Base-by-base conservation (phyloP, 2,888 invertebrate species). In the Coenonympha glycerion region DNA sequence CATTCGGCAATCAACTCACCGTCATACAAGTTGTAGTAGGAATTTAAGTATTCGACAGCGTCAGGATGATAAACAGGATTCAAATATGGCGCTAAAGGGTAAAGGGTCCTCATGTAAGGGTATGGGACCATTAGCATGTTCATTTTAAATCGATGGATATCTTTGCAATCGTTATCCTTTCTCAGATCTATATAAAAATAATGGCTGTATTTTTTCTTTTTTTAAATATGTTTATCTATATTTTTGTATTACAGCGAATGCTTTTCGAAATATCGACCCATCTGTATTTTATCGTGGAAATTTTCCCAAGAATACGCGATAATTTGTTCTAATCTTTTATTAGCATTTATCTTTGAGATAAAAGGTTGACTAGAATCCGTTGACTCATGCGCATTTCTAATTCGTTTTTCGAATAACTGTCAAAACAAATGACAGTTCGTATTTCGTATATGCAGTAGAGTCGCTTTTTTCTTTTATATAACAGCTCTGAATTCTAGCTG, bases 21-120 rank as follows among this genome's bases (percentile, higher is more conserved):
- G 69, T 85, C 81, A 45, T 84, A 85, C 22, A 70, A 64, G 50
- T 73, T 76, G 63, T 79, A 84, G 63, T 79, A 85, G 22, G 70
- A 61, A 47, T 58, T 68, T 5, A 81, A 45, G 61, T 80, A 85
- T 18, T 81, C 78, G 1, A 37, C 26, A 4, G 65, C 57, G 3
- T 77, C 77, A 45, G 76, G 68, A 58, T 76, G 83, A 15, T 82
- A 51, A 1, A 82, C 52, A 1, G 74, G 71, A 19, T 66, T 58
- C 54, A 79, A 66, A 62, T 76, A 83, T 50, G 81, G 70, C 57
- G 81, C 58, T 54, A 81, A 63, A 1, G 73, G 65, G 40, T 75
- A 84, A 51, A 68, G 71, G 22, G 63, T 73, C 45, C 69, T 51
- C 40, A 66, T 55, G 55, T 71, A 78, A 16, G 51, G 21, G n/a